Conservation (phyloP, 2,797 vertebrate genomes). For the Paedocypris micromegethes region DNA sequence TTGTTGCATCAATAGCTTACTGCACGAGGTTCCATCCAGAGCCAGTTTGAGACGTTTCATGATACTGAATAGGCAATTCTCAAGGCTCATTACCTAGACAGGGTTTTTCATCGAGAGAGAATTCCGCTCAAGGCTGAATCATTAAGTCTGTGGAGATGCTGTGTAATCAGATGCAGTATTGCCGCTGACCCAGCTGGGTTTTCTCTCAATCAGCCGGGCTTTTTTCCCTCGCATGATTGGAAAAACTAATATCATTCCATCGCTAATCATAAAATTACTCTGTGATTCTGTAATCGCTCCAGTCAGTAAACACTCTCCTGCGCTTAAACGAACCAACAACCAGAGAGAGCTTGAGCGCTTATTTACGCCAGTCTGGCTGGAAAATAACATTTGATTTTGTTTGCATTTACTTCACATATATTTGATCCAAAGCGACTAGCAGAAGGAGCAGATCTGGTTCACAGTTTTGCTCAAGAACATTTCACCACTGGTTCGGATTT, state of each 20-base stretch:
- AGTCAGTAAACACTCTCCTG: constrained; percentile 40
- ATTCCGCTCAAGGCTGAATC: constrained; percentile 34
- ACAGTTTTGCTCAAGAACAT: no score
- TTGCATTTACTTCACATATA: no score
- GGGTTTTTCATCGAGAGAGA: constrained; percentile 42
- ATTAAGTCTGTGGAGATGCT: constrained; percentile 41
- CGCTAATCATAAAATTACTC: constrained; percentile 28
- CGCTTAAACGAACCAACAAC: constrained; percentile 21
- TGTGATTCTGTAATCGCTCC: constrained; percentile 37
- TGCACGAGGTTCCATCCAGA: constrained; percentile 26
- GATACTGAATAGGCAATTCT: constrained; percentile 40
- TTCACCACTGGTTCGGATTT: no score
- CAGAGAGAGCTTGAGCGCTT: constrained; percentile 11
- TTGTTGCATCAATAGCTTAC: constrained; percentile 45
- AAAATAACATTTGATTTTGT: no score
- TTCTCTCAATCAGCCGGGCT: constrained; percentile 18
- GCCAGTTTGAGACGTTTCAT: constrained; percentile 9
- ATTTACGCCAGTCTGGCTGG: no score
- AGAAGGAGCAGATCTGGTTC: no score
- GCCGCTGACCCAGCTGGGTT: constrained; percentile 21
- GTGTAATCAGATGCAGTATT: constrained; percentile 39
- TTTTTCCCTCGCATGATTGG: constrained; percentile 39
- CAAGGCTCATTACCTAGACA: constrained; percentile 43
- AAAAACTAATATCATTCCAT: constrained; percentile 46
- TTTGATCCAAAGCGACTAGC: no score